Conservation (phyloP, 2,113 vertebrate genomes). For the Aleadryas rufinucha region DNA sequence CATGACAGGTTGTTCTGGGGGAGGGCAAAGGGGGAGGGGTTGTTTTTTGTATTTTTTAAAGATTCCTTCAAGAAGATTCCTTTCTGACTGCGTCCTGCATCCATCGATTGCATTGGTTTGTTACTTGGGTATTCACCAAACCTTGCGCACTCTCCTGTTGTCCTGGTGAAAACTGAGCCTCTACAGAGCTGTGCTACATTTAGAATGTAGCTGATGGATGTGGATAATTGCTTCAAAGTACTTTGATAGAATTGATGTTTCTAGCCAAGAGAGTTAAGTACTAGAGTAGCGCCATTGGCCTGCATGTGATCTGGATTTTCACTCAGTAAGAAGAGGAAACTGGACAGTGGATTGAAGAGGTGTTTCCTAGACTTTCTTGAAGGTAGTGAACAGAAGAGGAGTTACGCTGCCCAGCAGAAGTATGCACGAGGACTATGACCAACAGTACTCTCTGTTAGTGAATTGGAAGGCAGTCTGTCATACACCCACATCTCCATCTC, state of each 20-base stretch:
- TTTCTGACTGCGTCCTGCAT: constrained; percentile 16
- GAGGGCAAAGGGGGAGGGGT: neutral
- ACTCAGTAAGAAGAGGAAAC: constrained; percentile 24
- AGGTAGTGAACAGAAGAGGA: neutral
- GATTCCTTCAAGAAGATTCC: neutral
- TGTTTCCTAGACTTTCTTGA: neutral
- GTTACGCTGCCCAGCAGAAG: neutral
- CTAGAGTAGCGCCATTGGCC: neutral
- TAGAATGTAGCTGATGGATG: constrained; percentile 17
- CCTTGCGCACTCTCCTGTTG: constrained; percentile 31
- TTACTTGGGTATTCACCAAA: constrained; percentile 41
- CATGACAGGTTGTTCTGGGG: neutral
- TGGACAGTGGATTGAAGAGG: neutral
- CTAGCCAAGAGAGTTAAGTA: constrained; percentile 22
- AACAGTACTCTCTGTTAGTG: neutral
- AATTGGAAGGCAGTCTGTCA: neutral
- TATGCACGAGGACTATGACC: neutral
- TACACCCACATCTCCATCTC: neutral
- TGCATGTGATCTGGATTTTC: constrained; percentile 15
- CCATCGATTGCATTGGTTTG: constrained; percentile 3
- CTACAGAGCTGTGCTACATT: constrained; percentile 39
- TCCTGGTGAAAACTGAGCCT: constrained; percentile 64
- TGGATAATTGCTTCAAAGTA: constrained; percentile 36
- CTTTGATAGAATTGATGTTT: constrained; percentile 33
- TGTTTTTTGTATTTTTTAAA: neutral